These are phyloP conservation scores for Doryteuthis pealeii DNA, from an alignment of 1,140 invertebrate species.

Conservation along the genomic window DNA sequence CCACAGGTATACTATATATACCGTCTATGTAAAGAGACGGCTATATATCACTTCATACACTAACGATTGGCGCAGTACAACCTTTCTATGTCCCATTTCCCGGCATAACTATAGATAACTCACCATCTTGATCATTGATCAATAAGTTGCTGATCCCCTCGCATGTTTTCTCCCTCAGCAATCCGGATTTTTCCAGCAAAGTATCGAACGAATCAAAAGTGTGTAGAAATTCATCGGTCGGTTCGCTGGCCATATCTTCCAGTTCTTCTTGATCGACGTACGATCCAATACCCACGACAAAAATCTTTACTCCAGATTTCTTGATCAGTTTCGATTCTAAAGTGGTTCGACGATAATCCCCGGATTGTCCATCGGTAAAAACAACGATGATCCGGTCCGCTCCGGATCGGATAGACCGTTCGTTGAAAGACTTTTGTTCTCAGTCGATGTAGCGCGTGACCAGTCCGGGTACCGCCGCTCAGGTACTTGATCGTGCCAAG, in stretches of 20 bases:
- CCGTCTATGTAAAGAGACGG: no score
- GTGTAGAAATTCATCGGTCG: conserved; percentile 29
- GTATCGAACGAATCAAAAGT: conserved; percentile 34
- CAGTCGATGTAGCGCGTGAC: conserved; percentile 32
- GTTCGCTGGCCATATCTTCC: conserved; percentile 29
- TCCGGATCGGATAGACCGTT: conserved; percentile 24
- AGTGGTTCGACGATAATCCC: conserved; percentile 34
- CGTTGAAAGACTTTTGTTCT: conserved; percentile 31
- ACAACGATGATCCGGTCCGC: conserved; percentile 41
- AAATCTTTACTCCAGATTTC: conserved; percentile 32
- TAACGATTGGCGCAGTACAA: no score
- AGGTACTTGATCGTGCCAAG: conserved; percentile 26
- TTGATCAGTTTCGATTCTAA: conserved; percentile 26
- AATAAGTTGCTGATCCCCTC: conserved; percentile 22
- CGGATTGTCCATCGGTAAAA: conserved; percentile 50
- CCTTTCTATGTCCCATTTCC: no score
- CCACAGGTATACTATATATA: no score
- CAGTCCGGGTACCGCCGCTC: conserved; percentile 22
- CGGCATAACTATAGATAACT: background rate
- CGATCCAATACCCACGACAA: conserved; percentile 44
- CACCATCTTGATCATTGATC: background rate
- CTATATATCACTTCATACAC: no score
- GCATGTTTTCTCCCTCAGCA: conserved; percentile 35
- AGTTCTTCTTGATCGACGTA: conserved; percentile 36
- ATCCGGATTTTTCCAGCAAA: conserved; percentile 31